phyloP scores from a whole-genome alignment of 1,140 invertebrate species.

The Ceratoteleas bidentatus region DNA sequence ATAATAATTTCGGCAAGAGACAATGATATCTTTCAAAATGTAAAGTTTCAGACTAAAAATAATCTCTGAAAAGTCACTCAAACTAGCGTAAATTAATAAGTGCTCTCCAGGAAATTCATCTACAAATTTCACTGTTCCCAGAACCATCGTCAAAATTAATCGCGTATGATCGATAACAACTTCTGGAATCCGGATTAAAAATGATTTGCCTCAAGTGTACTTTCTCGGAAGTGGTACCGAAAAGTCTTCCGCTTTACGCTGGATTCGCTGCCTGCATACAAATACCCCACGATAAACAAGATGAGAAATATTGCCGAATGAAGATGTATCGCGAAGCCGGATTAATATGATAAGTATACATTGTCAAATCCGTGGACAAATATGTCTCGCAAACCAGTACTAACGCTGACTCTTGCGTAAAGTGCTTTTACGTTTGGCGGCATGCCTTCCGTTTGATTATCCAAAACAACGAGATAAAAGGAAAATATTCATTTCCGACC shows the following conservation, averaged over 20 bases:
- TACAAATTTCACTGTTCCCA: too few species aligned
- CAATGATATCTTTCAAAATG: too few species aligned
- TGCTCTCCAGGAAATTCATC: too few species aligned
- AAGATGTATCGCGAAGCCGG: conserved; percentile 18
- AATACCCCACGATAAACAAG: conserved; percentile 31
- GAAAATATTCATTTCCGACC: too few species aligned
- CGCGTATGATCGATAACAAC: too few species aligned
- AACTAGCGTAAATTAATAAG: too few species aligned
- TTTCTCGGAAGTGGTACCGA: conserved; percentile 5
- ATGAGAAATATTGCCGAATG: conserved; percentile 36
- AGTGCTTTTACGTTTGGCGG: not conserved
- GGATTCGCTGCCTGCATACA: conserved; percentile 27
- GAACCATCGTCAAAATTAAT: too few species aligned
- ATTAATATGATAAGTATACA: conserved; percentile 41
- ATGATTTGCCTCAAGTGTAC: too few species aligned
- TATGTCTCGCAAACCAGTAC: conserved; percentile 13
- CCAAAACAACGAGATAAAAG: not conserved
- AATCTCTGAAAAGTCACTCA: too few species aligned
- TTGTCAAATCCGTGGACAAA: conserved; percentile 4
- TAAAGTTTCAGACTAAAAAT: too few species aligned
- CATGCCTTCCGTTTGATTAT: not conserved
- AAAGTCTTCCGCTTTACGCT: conserved; percentile 20
- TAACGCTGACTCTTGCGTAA: not conserved
- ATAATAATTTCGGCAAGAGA: too few species aligned
- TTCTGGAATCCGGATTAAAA: too few species aligned